Conservation (phyloP, 2,888 invertebrate genomes). For the Tetramorium bicarinatum region DNA sequence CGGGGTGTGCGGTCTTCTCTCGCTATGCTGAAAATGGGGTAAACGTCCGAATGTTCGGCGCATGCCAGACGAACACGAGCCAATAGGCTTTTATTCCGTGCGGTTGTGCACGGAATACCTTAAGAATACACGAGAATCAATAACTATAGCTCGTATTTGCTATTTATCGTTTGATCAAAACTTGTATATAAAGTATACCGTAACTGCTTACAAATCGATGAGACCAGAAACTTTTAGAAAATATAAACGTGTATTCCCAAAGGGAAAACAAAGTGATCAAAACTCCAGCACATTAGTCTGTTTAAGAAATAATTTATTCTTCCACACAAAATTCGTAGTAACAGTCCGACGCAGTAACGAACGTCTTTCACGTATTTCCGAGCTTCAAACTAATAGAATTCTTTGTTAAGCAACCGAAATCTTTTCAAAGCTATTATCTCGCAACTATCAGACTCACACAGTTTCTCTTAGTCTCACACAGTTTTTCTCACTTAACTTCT, state of each 20-base stretch:
- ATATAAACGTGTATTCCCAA: not conserved
- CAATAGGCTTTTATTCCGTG: constrained; percentile 67
- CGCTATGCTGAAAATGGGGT: constrained; percentile 70
- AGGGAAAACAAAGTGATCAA: no score
- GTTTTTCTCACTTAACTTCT: no score
- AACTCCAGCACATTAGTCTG: no score
- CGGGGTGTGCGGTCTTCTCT: constrained; percentile 74
- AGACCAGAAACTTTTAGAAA: not conserved
- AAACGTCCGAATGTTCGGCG: constrained; percentile 68
- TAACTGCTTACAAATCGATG: not conserved
- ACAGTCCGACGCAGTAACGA: no score
- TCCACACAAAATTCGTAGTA: no score
- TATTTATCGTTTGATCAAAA: not conserved
- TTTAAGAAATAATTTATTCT: no score
- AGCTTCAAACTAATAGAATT: no score
- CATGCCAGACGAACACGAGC: constrained; percentile 66
- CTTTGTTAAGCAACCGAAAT: no score
- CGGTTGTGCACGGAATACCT: constrained; percentile 61
- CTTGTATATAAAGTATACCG: not conserved
- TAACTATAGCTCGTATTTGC: not conserved
- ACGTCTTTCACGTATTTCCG: no score
- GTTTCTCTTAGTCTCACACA: no score
- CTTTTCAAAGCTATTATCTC: no score
- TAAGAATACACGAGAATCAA: not conserved
- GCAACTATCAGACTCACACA: no score